Evolutionary conservation across 2,797 vertebrate species (phyloP).

Genomic region (Tympanoctomys barrerae): DNA sequence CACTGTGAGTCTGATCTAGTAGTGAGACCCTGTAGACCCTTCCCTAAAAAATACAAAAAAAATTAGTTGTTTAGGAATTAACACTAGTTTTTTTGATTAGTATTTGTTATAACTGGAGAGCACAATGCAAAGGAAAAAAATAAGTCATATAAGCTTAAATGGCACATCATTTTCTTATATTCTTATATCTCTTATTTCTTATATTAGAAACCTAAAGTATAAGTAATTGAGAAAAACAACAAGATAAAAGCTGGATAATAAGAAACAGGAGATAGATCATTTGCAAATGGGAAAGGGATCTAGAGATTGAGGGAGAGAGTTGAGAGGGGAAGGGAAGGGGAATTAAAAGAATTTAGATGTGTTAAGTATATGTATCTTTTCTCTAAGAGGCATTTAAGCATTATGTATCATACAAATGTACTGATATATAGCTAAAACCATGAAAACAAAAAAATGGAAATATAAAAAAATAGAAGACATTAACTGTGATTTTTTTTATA

Average conservation of each 20-base stretch:
- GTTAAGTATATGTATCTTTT: background rate
- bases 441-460: background rate
- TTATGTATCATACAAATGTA: background rate
- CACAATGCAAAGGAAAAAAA: background rate
- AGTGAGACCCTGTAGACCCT: too few species aligned
- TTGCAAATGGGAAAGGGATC: background rate
- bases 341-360: background rate
- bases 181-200: background rate
- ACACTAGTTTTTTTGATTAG: background rate
- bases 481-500: conserved; percentile 1
- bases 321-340: background rate
- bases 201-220: background rate
- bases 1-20: too few species aligned
- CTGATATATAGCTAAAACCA: background rate
- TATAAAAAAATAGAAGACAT: background rate
- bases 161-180: background rate
- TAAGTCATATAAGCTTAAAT: background rate
- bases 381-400: background rate
- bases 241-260: background rate
- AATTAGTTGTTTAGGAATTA: background rate
- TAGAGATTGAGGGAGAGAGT: background rate
- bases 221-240: background rate
- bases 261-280: background rate
- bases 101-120: background rate
- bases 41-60: too few species aligned